Conservation (phyloP, 2,797 vertebrate genomes). For the Rhinella marina region DNA sequence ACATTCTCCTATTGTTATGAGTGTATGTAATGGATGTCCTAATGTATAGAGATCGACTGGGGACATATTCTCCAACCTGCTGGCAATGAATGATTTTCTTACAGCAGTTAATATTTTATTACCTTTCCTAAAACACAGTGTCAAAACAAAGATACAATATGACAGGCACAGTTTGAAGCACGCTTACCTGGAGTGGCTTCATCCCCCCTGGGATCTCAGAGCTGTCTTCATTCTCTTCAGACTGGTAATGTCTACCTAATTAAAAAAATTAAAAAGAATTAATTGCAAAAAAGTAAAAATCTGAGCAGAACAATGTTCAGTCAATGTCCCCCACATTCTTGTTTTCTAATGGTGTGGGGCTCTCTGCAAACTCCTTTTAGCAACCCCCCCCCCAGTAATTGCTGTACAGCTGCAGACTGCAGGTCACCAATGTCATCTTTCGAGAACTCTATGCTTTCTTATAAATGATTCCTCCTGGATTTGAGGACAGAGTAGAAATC, state of each 20-base stretch:
- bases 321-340: background rate
- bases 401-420: no score
- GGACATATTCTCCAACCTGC: background rate
- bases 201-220: background rate
- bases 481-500: no score
- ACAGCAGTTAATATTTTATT: background rate
- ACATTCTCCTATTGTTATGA: no score
- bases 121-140: background rate
- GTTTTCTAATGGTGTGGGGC: background rate
- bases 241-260: constrained; percentile 1
- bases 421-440: background rate
- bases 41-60: background rate
- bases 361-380: background rate
- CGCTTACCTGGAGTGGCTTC: background rate
- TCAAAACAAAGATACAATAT: background rate
- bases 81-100: background rate
- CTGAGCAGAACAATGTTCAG: background rate
- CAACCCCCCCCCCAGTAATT: background rate
- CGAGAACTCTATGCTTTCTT: no score
- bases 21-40: no score
- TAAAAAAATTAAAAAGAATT: background rate
- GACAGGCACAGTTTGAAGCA: background rate
- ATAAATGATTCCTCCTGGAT: no score
- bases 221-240: background rate
- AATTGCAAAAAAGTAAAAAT: background rate